Evolutionary conservation across 2,113 vertebrate genomes (phyloP).

Genomic region (Tenrec ecaudatus): DNA sequence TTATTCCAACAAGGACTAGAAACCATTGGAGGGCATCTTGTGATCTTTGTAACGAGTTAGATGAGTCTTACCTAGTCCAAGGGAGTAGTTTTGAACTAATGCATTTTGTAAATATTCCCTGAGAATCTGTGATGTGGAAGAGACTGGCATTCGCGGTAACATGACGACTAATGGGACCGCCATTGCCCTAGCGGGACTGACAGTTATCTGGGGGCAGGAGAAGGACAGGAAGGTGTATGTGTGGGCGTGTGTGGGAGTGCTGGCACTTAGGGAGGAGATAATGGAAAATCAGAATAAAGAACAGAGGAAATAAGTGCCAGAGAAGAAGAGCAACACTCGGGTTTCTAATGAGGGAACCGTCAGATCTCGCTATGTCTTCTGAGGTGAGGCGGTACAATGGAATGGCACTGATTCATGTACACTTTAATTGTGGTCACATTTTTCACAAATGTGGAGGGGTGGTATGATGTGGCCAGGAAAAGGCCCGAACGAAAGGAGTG

Average conservation of each 20-base stretch:
- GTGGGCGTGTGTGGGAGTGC: neutral
- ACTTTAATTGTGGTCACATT: neutral
- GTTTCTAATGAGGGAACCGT: neutral
- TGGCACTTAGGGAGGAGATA: neutral
- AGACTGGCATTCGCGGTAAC: neutral
- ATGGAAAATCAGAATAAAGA: neutral
- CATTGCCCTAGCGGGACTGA: neutral
- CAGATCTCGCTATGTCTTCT: neutral
- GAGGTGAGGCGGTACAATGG: neutral
- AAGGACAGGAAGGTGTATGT: neutral
- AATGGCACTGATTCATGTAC: conserved; percentile 5
- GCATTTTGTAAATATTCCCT: neutral
- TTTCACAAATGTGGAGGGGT: neutral
- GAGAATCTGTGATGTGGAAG: conserved; percentile 24
- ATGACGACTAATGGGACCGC: neutral
- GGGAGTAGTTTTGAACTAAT: neutral
- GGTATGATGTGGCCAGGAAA: neutral
- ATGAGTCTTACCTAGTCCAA: neutral
- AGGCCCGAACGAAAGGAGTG: neutral
- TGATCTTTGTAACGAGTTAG: neutral
- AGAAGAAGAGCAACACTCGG: neutral
- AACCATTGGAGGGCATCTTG: neutral
- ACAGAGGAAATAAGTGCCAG: neutral
- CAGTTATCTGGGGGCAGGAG: neutral
- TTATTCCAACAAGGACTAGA: neutral